Conservation (phyloP, 2,797 vertebrate species). For the Kryptopterus vitreolus region DNA sequence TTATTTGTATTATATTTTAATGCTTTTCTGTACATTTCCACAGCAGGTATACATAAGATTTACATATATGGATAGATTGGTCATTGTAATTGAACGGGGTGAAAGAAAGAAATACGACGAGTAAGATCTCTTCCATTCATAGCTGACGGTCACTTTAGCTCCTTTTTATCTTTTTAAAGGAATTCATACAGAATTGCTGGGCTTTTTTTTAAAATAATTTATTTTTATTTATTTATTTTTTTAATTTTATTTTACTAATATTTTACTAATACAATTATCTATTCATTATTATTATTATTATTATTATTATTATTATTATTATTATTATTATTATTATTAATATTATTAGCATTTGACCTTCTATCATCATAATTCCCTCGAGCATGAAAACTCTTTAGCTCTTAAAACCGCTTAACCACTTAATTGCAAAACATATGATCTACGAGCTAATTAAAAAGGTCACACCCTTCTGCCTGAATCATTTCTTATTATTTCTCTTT, state of each 20-base stretch:
- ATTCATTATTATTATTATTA: too few relatives aligned
- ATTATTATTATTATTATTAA: too few relatives aligned
- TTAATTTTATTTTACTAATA: too few relatives aligned
- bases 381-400: neutral
- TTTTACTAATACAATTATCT: too few relatives aligned
- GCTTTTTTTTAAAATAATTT: too few relatives aligned
- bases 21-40: too few relatives aligned
- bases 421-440: neutral
- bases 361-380: neutral
- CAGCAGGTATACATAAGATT: too few relatives aligned
- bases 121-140: neutral
- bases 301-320: too few relatives aligned
- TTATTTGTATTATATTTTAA: too few relatives aligned
- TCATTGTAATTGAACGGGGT: neutral
- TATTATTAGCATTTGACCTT: neutral
- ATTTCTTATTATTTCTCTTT: slow-evolving; percentile 3
- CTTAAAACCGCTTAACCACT: neutral
- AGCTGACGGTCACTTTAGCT: neutral
- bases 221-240: too few relatives aligned
- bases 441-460: neutral
- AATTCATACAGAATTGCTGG: neutral
- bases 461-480: neutral
- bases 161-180: neutral
- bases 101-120: neutral
- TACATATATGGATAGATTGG: too few relatives aligned